Conservation (phyloP, 1,140 invertebrate genomes). For the Homalodisca vitripennis region DNA sequence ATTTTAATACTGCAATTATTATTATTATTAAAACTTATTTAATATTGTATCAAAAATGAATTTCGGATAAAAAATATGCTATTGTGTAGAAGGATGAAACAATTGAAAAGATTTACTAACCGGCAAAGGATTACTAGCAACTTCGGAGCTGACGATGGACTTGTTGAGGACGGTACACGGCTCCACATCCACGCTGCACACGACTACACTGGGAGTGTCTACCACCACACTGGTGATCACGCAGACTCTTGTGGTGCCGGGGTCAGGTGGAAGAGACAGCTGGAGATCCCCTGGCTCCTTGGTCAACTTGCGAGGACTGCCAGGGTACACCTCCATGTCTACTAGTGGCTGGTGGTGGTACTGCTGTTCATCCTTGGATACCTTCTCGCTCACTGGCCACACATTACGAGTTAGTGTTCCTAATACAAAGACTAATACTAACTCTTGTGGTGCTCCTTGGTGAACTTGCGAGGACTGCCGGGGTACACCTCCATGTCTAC, state of each 20-base stretch:
- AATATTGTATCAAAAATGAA: too few relatives aligned
- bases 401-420: too few relatives aligned
- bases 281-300: not conserved
- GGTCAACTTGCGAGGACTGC: not conserved
- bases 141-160: constrained; percentile 12
- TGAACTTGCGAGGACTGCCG: not conserved
- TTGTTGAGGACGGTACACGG: constrained; percentile 32
- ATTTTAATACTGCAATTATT: too few relatives aligned
- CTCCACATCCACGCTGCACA: constrained; percentile 46
- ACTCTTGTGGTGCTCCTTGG: too few relatives aligned
- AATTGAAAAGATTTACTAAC: too few relatives aligned
- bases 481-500: not conserved
- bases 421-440: too few relatives aligned
- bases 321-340: not conserved
- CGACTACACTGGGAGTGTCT: constrained; percentile 40
- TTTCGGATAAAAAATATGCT: too few relatives aligned
- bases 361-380: not conserved
- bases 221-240: constrained; percentile 40
- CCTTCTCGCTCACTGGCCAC: not conserved
- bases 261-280: constrained; percentile 27
- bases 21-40: too few relatives aligned
- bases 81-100: too few relatives aligned
- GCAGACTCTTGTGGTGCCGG: constrained; percentile 42
- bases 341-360: too few relatives aligned
- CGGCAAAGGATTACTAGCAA: too few relatives aligned